Evolutionary conservation across 2,113 vertebrate genomes (phyloP).

Genomic region (Scopus umbretta): DNA sequence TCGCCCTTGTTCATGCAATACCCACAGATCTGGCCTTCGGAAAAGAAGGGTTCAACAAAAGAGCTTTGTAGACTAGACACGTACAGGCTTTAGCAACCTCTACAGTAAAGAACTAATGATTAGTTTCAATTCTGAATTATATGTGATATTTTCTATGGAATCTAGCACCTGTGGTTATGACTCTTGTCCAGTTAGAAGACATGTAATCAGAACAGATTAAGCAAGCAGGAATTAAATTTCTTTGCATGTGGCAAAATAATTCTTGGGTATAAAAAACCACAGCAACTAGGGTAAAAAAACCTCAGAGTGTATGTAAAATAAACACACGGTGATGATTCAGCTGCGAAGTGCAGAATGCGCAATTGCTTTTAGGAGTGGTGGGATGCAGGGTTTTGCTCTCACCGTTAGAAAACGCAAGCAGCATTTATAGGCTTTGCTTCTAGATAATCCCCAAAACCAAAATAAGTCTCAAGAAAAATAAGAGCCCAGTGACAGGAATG

Average conservation of each 20-base stretch:
- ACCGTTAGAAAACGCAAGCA: neutral
- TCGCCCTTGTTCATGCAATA: neutral
- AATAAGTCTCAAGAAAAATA: neutral
- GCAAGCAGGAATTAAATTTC: neutral
- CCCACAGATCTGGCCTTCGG: neutral
- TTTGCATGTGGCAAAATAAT: neutral
- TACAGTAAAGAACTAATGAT: neutral
- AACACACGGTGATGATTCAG: neutral
- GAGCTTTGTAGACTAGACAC: neutral
- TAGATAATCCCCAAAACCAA: neutral
- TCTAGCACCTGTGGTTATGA: neutral
- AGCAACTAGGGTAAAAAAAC: neutral
- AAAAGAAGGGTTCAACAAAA: neutral
- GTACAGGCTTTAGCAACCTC: neutral
- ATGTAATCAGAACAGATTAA: neutral
- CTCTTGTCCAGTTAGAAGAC: neutral
- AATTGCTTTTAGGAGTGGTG: neutral
- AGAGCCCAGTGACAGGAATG: neutral
- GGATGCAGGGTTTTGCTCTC: neutral
- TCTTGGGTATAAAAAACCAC: neutral
- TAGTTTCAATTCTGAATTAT: neutral
- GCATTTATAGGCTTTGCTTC: neutral
- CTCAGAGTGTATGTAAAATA: neutral
- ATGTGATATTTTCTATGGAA: neutral
- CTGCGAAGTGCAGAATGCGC: neutral